Evolutionary conservation across 2,113 vertebrate genomes (phyloP).

Genomic region (Columba janthina): DNA sequence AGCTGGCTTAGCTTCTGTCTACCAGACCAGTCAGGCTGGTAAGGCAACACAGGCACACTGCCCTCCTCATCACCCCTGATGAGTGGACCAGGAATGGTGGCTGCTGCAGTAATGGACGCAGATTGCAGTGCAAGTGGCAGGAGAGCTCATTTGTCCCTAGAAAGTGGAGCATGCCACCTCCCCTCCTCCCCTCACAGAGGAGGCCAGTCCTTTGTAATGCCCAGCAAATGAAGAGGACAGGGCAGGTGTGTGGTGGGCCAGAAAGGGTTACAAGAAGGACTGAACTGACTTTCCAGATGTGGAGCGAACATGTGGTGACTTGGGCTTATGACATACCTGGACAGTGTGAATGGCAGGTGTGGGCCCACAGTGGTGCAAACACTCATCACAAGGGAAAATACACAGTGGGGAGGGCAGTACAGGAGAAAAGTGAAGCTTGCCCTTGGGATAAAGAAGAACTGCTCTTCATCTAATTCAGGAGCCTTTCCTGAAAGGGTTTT

Average conservation of each 20-base stretch:
- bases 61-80: rapidly evolving
- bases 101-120: background rate
- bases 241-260: background rate
- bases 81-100: background rate
- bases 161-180: background rate
- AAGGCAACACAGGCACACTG: background rate
- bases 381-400: background rate
- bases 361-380: background rate
- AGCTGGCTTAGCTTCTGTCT: background rate
- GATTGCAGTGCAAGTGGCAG: background rate
- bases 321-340: background rate
- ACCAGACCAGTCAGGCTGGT: background rate
- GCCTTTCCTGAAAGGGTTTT: background rate
- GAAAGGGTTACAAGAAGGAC: background rate
- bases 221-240: background rate
- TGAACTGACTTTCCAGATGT: background rate
- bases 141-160: background rate
- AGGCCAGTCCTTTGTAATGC: background rate
- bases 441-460: background rate
- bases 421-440: background rate
- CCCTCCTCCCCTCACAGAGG: background rate
- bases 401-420: background rate
- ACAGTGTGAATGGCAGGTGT: background rate
- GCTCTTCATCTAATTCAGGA: background rate
- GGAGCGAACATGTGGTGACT: background rate